These are phyloP conservation scores for Pollenia labialis DNA, from an alignment of 2,888 invertebrate genomes.

Conservation along the genomic window DNA sequence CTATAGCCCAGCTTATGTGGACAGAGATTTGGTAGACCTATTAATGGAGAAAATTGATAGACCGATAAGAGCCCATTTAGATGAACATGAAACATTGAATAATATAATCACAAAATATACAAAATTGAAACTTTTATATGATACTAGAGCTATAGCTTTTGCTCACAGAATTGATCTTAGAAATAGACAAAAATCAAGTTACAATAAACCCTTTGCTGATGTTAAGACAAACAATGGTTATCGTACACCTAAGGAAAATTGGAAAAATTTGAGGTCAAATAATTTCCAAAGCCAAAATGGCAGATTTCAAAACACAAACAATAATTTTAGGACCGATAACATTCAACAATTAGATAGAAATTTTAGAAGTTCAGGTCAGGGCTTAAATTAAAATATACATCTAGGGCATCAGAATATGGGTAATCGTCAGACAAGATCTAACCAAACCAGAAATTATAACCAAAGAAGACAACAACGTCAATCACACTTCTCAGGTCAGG, in stretches of 20 bases:
- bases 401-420: background rate
- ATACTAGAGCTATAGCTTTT: slow-evolving; percentile 9
- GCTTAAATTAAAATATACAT: too few relatives aligned
- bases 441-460: slow-evolving; percentile 3
- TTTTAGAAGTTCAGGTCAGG: slow-evolving; percentile 18
- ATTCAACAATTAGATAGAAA: slow-evolving; percentile 20
- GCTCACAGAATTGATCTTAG: background rate
- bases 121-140: slow-evolving; percentile 1
- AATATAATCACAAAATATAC: slow-evolving; percentile 18
- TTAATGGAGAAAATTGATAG: slow-evolving; percentile 32
- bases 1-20: slow-evolving; percentile 23
- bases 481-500: slow-evolving; percentile 1
- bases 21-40: slow-evolving; percentile 40
- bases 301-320: slow-evolving; percentile 9
- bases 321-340: slow-evolving; percentile 12
- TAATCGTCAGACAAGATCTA: background rate
- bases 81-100: slow-evolving; percentile 12
- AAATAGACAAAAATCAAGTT: background rate
- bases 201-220: too few relatives aligned
- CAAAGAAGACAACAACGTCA: slow-evolving; percentile 1
- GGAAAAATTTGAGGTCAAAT: slow-evolving; percentile 4
- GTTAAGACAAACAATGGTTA: slow-evolving; percentile 13
- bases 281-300: slow-evolving; percentile 16
- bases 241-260: background rate
- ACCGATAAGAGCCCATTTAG: slow-evolving; percentile 15